These are phyloP conservation scores for Temnothorax curvispinosus DNA, from an alignment of 1,140 invertebrate species.

Conservation along the genomic window DNA sequence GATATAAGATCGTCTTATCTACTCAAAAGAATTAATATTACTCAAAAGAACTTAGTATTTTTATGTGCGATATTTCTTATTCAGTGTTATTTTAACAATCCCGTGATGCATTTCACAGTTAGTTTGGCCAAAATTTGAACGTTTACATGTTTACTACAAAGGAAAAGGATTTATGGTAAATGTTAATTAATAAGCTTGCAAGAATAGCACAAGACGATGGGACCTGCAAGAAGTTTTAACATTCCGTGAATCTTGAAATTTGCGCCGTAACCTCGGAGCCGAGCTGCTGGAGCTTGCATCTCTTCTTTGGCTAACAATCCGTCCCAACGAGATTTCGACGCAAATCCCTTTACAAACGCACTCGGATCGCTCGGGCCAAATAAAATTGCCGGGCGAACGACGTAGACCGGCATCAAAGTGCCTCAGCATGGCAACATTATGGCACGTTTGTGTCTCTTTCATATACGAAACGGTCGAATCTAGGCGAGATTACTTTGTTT, in stretches of 20 bases:
- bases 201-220: neutral
- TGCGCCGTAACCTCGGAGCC: neutral
- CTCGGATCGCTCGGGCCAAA: conserved; percentile 53
- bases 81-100: neutral
- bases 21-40: neutral
- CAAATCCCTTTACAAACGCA: conserved; percentile 55
- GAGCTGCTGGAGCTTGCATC: neutral
- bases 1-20: neutral
- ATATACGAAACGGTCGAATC: conserved; percentile 60
- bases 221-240: neutral
- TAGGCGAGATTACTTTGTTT: conserved; percentile 70
- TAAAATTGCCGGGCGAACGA: conserved; percentile 59
- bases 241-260: conserved; percentile 25
- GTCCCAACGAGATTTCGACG: conserved; percentile 44
- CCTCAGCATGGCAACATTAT: conserved; percentile 40
- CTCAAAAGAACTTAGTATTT: too few species aligned
- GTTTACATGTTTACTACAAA: neutral
- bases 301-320: conserved; percentile 34
- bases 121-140: neutral
- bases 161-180: conserved; percentile 6
- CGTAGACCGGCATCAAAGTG: conserved; percentile 40
- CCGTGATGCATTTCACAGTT: neutral
- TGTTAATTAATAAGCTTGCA: conserved; percentile 12
- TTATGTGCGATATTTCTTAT: neutral
- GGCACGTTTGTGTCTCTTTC: conserved; percentile 56